phyloP scores from a whole-genome alignment of 2,113 vertebrate species.

The Cricetomys ansorgei region DNA sequence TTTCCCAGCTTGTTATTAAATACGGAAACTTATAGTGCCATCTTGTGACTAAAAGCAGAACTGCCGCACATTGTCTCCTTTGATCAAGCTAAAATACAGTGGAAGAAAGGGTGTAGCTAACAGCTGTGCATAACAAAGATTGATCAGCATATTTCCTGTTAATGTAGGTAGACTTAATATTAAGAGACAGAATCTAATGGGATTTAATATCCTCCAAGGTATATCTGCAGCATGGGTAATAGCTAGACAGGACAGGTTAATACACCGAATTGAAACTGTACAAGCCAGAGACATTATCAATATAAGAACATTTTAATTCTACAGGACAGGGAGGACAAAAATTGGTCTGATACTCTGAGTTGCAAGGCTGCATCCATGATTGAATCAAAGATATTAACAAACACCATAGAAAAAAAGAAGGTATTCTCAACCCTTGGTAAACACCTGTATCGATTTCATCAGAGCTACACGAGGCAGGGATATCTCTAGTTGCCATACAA shows the following conservation, averaged over 20 bases:
- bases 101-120: background rate
- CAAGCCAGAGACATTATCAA: conserved; percentile 13
- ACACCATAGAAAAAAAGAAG: background rate
- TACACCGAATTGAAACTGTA: conserved; percentile 1
- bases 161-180: background rate
- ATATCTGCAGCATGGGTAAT: conserved; percentile 40
- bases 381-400: background rate
- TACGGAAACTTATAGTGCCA: conserved; percentile 82
- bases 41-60: conserved; percentile 81
- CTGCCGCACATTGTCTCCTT: conserved; percentile 44
- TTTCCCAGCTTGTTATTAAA: conserved; percentile 73
- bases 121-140: conserved; percentile 29
- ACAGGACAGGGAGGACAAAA: background rate
- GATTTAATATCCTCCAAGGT: background rate
- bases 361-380: background rate
- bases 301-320: conserved; percentile 41
- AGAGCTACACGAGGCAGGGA: background rate
- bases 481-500: background rate
- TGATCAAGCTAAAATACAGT: background rate
- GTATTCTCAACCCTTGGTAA: background rate
- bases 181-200: conserved; percentile 35
- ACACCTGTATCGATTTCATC: background rate
- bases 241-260: conserved; percentile 31
- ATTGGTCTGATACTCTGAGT: conserved; percentile 6
- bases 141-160: conserved; percentile 44